Evolutionary conservation across 53 echinoderm and acorn worm genomes (phyloP), one percentile per base, ranked within the genome.

Genomic region (Echinometra lucunter): DNA sequence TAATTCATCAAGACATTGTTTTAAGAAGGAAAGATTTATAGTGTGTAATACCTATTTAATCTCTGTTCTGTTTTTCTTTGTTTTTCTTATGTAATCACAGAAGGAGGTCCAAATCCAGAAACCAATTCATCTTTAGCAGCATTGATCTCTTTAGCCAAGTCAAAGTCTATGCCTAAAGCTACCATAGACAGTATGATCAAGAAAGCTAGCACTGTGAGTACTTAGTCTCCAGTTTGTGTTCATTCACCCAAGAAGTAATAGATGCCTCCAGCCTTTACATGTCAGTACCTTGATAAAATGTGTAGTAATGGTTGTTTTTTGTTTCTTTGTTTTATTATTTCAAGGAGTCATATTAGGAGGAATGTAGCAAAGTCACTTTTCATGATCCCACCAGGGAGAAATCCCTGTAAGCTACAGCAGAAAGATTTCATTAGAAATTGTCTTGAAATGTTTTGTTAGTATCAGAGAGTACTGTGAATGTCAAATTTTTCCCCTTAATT

Each of bases 101-200:
- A 97, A 27, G 95, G 96, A 95, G 97, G 97, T 47, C 72, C 97
- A 9, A 97, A 97, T 92, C 98, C 97, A 25, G 97, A 96, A 21
- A 45, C 95, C 4, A 98, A 98, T 58, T 66, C 97, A 23, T 80
- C 78, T 23, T 94, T 98, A 18, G 94, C 96, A 1, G 75, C 93
- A 32, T 19, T 97, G 9, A 83, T 98, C 16, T n/a, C 94, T 11
- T 28, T 95, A 35, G 98, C 98, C 60, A 96, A 95, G 69, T 34
- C 96, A 2, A 97, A 95, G 75, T 95, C 95, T 30, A 97, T 98
- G 95, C 97, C 98, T 25, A 98, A 97, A 55, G 37, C 94, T 21
- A 97, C 97, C 11, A 95, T 98, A 17, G 98, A 98, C 57, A 75
- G 80, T 45, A 88, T 95, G 38, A 91, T 98, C 58, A 96, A 96